phyloP scores from a whole-genome alignment of 2,888 invertebrate genomes.

The Oligia fasciuncula region DNA sequence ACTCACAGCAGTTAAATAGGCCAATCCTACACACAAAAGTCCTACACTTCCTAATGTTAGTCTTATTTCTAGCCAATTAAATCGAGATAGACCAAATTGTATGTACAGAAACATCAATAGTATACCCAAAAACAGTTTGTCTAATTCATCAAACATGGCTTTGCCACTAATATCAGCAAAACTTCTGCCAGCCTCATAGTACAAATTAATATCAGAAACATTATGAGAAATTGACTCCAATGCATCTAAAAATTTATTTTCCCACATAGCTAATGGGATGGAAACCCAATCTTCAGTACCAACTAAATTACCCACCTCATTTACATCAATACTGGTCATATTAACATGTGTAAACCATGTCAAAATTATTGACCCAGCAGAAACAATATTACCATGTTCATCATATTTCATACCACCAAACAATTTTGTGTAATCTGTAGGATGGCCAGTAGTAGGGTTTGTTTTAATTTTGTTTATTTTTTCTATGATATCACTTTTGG shows the following conservation, averaged over 20 bases:
- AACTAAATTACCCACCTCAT: constrained; percentile 92
- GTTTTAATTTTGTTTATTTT: constrained; percentile 90
- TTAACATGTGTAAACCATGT: constrained; percentile 92
- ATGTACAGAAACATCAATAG: constrained; percentile 94
- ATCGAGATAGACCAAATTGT: constrained; percentile 92
- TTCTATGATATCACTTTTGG: constrained; percentile 91
- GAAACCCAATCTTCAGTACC: constrained; percentile 94
- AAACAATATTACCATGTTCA: constrained; percentile 90
- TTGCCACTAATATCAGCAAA: constrained; percentile 94
- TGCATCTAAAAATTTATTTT: constrained; percentile 88
- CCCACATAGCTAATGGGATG: constrained; percentile 90
- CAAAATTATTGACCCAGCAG: constrained; percentile 91
- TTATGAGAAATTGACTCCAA: constrained; percentile 80
- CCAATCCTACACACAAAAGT: constrained; percentile 92
- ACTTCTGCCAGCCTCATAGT: constrained; percentile 91
- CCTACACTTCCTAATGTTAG: constrained; percentile 92
- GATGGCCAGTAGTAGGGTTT: constrained; percentile 92
- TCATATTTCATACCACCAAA: constrained; percentile 91
- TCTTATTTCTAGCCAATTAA: constrained; percentile 93
- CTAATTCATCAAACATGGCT: constrained; percentile 93
- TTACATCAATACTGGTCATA: constrained; percentile 91
- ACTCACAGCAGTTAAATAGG: constrained; percentile 93
- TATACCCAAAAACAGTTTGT: constrained; percentile 92
- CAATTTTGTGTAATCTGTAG: constrained; percentile 91
- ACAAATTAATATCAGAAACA: constrained; percentile 82